phyloP scores from a whole-genome alignment of 2,888 invertebrate genomes.

The Hydrotaea cyrtoneurina region DNA sequence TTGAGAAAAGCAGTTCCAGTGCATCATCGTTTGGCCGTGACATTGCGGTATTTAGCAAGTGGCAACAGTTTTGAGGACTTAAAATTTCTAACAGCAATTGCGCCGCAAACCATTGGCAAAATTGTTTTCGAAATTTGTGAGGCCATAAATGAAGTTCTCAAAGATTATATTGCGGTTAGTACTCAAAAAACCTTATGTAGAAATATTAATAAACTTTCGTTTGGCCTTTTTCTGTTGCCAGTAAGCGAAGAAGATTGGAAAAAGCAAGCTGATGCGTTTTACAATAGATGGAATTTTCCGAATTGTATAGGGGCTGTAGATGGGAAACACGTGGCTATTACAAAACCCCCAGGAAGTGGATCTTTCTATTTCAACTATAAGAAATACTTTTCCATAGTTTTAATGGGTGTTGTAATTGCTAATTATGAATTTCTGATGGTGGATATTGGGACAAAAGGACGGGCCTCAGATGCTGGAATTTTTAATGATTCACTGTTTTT shows the following conservation, averaged over 20 bases:
- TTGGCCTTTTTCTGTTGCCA: neutral
- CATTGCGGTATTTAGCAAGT: slow-evolving; percentile 19
- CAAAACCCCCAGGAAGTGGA: slow-evolving; percentile 36
- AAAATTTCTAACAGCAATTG: slow-evolving; percentile 33
- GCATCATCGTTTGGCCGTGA: slow-evolving; percentile 28
- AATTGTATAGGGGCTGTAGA: slow-evolving; percentile 53
- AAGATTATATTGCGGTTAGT: slow-evolving; percentile 26
- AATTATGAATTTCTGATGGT: slow-evolving; percentile 54
- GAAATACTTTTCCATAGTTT: slow-evolving; percentile 48
- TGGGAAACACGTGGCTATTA: slow-evolving; percentile 52
- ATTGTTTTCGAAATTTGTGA: slow-evolving; percentile 15
- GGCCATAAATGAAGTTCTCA: neutral
- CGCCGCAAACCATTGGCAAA: slow-evolving; percentile 14
- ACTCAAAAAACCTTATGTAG: neutral
- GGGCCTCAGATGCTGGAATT: slow-evolving; percentile 44
- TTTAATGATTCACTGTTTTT: neutral
- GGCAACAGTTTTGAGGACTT: slow-evolving; percentile 30
- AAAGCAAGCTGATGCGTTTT: slow-evolving; percentile 27
- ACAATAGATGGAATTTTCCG: slow-evolving; percentile 46
- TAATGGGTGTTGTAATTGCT: slow-evolving; percentile 44
- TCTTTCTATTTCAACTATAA: slow-evolving; percentile 51
- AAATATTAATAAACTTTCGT: slow-evolving; percentile 2
- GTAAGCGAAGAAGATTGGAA: neutral
- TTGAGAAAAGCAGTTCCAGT: slow-evolving; percentile 22
- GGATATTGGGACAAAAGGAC: slow-evolving; percentile 46